Base-by-base conservation (phyloP, 2,113 vertebrate species). In the Nycticorax nycticorax region DNA sequence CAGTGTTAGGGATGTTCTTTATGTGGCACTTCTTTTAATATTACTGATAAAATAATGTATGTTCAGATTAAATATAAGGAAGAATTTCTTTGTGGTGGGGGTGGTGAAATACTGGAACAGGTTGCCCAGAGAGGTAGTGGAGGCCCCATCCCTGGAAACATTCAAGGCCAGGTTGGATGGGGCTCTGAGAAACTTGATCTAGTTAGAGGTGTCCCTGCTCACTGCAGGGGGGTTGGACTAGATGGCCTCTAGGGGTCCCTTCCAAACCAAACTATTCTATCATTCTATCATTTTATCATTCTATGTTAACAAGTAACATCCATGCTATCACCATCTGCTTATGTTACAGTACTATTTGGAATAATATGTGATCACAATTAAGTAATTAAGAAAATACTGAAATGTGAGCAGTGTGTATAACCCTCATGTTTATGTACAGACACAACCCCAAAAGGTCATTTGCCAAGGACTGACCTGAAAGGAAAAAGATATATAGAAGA, bases 101-200 rank as follows among this genome's bases (percentile, higher is more conserved):
- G 12, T 28, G 13, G 8, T 56, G 45, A 85, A 20, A 24, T 18
- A 10, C 27, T 41, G 57, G 10, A 4, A 37, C 3, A 9, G 12
- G 10, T 32, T 80, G 4, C 22, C 27, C 59, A 80, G 48, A 39
- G 39, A 37, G 4, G 13, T 16, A 21, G 11, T 53, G 13, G 21
- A 55, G 12, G 23, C 7, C 32, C 10, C 24, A 39, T 55, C 24
- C 21, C 14, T 37, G 22, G 22, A 41, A 73, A 35, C 7, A 8
- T 22, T 68, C 3, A 8, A 64, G n/a, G 22, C 0, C 45, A 35
- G 24, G 3, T 8, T 84, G 43, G 57, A 55, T 0, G 1, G 33
- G 32, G 33, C 24, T 55, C 43, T 84, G 55, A 80, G 43, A 10
- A 80, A 68, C 41, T 16, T 59, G 76, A 30, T 87, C 15, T 27